Base-by-base conservation (phyloP, 1,140 invertebrate genomes). In the Battus philenor region DNA sequence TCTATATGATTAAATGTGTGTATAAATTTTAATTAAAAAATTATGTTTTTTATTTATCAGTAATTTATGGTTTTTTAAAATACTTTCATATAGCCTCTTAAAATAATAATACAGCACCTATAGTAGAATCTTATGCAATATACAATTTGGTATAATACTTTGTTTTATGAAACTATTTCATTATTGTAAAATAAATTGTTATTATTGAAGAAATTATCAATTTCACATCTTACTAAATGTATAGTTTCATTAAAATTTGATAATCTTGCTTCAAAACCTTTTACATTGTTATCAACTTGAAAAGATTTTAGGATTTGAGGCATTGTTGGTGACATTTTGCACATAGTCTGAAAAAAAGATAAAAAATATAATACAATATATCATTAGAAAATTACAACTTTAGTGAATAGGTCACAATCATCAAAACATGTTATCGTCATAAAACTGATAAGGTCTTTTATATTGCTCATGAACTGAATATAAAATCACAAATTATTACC, bases 331-430 rank as follows among this genome's bases (percentile, higher is more conserved):
- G 66, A 71, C 72, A 85, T 69, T 52, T 76, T 76, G 38, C 68
- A 77, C 20, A 83, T 70, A 2, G 86, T 12, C 83, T 87, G 75
- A 49, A 81, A 81, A 29, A 18, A 7, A n/a, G n/a, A n/a, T n/a
- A n/a, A n/a, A n/a, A n/a, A n/a, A n/a, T n/a, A n/a, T n/a, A n/a
- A n/a, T n/a, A n/a, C n/a, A n/a, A n/a, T n/a, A n/a, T n/a, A n/a
- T n/a, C n/a, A n/a, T n/a, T n/a, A n/a, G n/a, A n/a, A n/a, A n/a
- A n/a, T n/a, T n/a, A n/a, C n/a, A n/a, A n/a, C n/a, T n/a, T n/a
- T n/a, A n/a, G n/a, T n/a, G n/a, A n/a, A n/a, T n/a, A n/a, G n/a
- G n/a, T n/a, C n/a, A n/a, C n/a, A n/a, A n/a, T n/a, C n/a, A n/a
- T n/a, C n/a, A n/a, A 13, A 10, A 33, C 31, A 2, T 24, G 22